Evolutionary conservation across 2,797 vertebrate species (phyloP).

Genomic region (Miichthys miiuy): DNA sequence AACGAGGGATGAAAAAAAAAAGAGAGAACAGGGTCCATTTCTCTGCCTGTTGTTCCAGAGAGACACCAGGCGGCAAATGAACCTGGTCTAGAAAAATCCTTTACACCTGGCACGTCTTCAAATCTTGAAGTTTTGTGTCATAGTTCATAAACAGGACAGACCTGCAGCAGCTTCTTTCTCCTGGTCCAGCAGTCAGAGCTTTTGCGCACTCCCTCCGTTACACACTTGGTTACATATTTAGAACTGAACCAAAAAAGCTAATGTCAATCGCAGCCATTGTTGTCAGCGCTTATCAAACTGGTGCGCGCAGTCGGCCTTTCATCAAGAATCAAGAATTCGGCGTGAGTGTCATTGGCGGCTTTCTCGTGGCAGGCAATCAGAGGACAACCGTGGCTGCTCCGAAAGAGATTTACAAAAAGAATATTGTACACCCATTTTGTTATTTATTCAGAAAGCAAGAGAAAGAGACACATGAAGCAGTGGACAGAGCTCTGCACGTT

Average conservation of each 20-base stretch:
- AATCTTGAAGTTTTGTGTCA: slow-evolving; percentile 34
- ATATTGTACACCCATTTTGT: slow-evolving; percentile 65
- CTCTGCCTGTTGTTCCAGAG: slow-evolving; percentile 35
- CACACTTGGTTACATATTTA: slow-evolving; percentile 25
- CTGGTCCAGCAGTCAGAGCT: slow-evolving; percentile 35
- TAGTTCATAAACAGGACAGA: slow-evolving; percentile 46
- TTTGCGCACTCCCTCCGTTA: slow-evolving; percentile 12
- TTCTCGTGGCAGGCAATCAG: slow-evolving; percentile 39
- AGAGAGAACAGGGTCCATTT: background rate
- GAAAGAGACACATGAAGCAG: slow-evolving; percentile 60
- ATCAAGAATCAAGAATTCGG: slow-evolving; percentile 4
- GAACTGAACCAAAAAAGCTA: slow-evolving; percentile 10
- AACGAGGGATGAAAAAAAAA: background rate
- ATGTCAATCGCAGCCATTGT: slow-evolving; percentile 9
- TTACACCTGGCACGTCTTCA: slow-evolving; percentile 46
- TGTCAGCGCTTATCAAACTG: background rate
- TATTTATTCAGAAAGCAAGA: slow-evolving; percentile 77
- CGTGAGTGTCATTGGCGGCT: background rate
- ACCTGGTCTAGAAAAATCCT: slow-evolving; percentile 2
- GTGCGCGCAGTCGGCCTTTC: background rate
- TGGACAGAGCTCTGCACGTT: slow-evolving; percentile 55
- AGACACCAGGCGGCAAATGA: slow-evolving; percentile 19
- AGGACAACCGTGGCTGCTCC: slow-evolving; percentile 47
- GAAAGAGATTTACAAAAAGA: slow-evolving; percentile 56
- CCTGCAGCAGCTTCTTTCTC: slow-evolving; percentile 60